A percentile compares a stretch with the other conserved stretches of the same genome.
phyloP scores from a whole-genome alignment of 1,140 invertebrate genomes.

The Bombus polaris region DNA sequence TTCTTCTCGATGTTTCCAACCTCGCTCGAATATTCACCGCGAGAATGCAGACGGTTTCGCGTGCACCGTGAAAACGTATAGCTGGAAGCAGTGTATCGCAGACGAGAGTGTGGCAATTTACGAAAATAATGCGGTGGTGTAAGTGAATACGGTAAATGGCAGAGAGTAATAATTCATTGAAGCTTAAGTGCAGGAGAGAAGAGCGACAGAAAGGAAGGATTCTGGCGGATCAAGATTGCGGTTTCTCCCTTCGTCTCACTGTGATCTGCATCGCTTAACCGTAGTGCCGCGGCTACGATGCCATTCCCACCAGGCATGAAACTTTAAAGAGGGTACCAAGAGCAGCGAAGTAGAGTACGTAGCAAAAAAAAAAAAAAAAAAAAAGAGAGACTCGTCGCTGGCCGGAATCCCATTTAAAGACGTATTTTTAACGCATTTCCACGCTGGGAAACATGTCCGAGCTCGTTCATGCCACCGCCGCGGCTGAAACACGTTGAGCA shows the following conservation, averaged over 20 bases:
- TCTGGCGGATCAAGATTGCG: conserved; percentile 63
- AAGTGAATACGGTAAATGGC: conserved; percentile 40
- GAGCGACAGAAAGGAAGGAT: conserved; percentile 54
- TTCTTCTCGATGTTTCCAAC: not conserved
- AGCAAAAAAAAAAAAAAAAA: conserved; percentile 17
- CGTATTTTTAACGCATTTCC: conserved; percentile 68
- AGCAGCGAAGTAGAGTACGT: conserved; percentile 38
- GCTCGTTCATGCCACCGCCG: conserved; percentile 25
- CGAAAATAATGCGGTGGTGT: conserved; percentile 37
- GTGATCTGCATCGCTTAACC: conserved; percentile 70
- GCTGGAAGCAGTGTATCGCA: not conserved
- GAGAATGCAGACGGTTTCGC: not conserved
- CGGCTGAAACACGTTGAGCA: not conserved
- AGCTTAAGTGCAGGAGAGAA: conserved; percentile 43
- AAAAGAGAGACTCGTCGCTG: conserved; percentile 22
- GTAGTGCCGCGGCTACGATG: conserved; percentile 65
- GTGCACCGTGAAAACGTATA: not conserved
- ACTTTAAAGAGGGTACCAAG: conserved; percentile 67
- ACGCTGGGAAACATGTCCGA: conserved; percentile 51
- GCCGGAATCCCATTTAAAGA: conserved; percentile 66
- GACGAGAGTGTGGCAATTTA: conserved; percentile 7
- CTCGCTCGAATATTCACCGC: not conserved
- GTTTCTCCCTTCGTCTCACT: conserved; percentile 62
- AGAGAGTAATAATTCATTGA: conserved; percentile 41
- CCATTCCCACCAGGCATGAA: conserved; percentile 71